Base-by-base conservation (phyloP, 2,888 invertebrate genomes). In the Oscheius sp. region DNA sequence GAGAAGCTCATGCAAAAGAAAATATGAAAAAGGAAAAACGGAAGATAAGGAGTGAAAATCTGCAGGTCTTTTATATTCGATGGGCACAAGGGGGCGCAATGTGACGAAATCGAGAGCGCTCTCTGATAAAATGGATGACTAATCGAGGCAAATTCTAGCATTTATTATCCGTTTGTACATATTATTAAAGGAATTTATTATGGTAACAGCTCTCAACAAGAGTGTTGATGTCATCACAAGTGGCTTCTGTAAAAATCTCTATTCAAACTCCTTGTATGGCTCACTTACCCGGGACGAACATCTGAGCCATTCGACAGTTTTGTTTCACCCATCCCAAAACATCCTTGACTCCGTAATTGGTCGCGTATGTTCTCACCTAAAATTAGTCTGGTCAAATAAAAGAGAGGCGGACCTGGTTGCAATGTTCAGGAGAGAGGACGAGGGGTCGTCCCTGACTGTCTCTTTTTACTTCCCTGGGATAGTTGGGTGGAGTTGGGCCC, bases 291-390 rank as follows among this genome's bases (percentile, higher is more conserved):
- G 87, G 87, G 25, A 87, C 78, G 74, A 86, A 87, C 83, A 85
- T 84, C 72, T 87, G 84, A 21, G 87, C 87, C 70, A 87, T 86
- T 6, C 81, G 72, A 71, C 87, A 87, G 73, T 87, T 85, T 58
- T 73, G 76, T 41, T 80, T 77, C 7, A 86, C 87, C 84, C 86
- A 87, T 27, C 73, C 69, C 7, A 73, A 73, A 6, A 86, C 86
- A 61, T 87, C 86, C 41, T 74, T 74, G 7, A 87, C 87, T 59
- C 82, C 83, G 74, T 86, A 87, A 75, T 82, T 78, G 21, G 75
- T 75, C 7, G 87, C 84, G 72, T 87, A 87, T 18, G 81, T 75
- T 69, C 81, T 83, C 52, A 87, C 81, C 86, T 86, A 35, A 9
- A 73, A 52, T 76, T 18, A 69, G 21, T 18, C n/a, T 18, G 3